Conservation (phyloP, 1,140 invertebrate genomes). For the Lordiphosa mommai region DNA sequence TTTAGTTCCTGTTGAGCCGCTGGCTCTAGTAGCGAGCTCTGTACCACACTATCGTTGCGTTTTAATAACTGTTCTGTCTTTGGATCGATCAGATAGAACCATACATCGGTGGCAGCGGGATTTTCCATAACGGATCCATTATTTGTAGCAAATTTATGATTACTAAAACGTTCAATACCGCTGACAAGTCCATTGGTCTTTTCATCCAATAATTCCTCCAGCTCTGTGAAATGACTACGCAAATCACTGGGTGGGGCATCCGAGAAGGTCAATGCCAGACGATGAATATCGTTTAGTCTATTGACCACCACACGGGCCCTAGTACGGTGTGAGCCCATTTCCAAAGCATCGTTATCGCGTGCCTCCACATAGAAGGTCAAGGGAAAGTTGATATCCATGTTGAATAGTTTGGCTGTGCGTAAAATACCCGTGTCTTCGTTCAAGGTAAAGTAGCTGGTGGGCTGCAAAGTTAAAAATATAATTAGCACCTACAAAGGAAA, state of each 20-base stretch:
- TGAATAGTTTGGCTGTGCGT: conserved; percentile 86
- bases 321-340: conserved; percentile 65
- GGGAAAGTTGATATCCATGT: conserved; percentile 84
- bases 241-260: conserved; percentile 87
- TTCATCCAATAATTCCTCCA: conserved; percentile 87
- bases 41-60: conserved; percentile 85
- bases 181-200: conserved; percentile 86
- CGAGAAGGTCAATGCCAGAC: conserved; percentile 88
- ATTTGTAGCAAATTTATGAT: conserved; percentile 84
- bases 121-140: conserved; percentile 89
- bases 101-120: conserved; percentile 89
- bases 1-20: conserved; percentile 84
- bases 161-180: conserved; percentile 88
- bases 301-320: conserved; percentile 81
- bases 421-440: conserved; percentile 87
- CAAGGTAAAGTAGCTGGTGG: conserved; percentile 85
- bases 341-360: conserved; percentile 66
- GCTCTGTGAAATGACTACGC: conserved; percentile 83
- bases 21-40: conserved; percentile 82
- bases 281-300: conserved; percentile 84
- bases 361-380: conserved; percentile 87
- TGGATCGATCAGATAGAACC: conserved; percentile 92
- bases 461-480: conserved; percentile 28
- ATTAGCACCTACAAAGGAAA: not conserved
- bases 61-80: conserved; percentile 86